Evolutionary conservation across 2,113 vertebrate genomes (phyloP).

Genomic region (Nyctibius bracteatus): DNA sequence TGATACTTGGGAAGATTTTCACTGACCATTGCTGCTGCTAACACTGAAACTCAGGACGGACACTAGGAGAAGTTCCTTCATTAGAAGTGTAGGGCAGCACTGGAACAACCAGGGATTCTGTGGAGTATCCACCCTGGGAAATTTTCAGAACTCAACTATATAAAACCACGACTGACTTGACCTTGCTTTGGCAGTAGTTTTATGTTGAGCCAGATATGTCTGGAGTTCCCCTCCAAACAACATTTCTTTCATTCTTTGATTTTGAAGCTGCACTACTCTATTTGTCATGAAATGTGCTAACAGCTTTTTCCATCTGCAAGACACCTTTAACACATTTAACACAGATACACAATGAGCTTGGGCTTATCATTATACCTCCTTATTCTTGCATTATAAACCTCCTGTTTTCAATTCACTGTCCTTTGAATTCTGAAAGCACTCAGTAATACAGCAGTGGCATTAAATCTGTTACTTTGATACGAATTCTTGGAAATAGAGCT

Average conservation of each 20-base stretch:
- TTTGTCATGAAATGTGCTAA: background rate
- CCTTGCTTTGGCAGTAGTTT: background rate
- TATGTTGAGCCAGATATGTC: background rate
- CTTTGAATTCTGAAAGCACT: constrained; percentile 32
- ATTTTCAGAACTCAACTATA: background rate
- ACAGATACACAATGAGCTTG: background rate
- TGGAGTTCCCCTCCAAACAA: background rate
- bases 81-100: background rate
- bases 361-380: background rate
- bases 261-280: background rate
- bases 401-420: background rate
- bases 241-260: background rate
- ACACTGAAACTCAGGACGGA: background rate
- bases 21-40: background rate
- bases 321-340: background rate
- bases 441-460: background rate
- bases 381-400: background rate
- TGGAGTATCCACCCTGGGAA: background rate
- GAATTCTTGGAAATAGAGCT: constrained; percentile 26
- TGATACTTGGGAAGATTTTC: background rate
- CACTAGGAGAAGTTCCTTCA: background rate
- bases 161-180: background rate
- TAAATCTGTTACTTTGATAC: constrained; percentile 5
- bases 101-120: background rate
- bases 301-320: background rate